A percentile compares a stretch with the other conserved stretches of the same genome.
These are phyloP conservation scores for Thaleichthys pacificus DNA, from an alignment of 2,797 vertebrate species.

Conservation along the genomic window DNA sequence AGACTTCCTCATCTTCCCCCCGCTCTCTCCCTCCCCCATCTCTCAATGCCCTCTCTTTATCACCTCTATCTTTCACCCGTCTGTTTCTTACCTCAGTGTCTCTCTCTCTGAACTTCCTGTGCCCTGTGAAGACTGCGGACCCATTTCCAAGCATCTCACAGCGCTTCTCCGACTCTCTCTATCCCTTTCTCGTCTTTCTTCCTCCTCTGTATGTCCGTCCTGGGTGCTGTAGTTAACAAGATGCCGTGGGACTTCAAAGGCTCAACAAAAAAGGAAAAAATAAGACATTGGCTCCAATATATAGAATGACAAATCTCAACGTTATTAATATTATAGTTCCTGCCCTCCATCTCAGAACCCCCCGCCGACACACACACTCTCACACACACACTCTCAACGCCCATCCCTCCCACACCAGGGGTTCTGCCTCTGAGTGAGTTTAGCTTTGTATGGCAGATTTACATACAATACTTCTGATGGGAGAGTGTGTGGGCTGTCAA, in stretches of 20 bases:
- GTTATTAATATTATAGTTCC: too few relatives aligned
- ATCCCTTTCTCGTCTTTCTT: too few relatives aligned
- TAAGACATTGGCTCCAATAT: not conserved
- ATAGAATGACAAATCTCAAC: too few relatives aligned
- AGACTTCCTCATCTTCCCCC: conserved; percentile 16
- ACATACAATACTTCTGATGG: not conserved
- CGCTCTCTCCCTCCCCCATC: not conserved
- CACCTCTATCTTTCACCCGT: too few relatives aligned
- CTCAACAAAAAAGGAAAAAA: not conserved
- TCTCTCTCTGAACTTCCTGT: conserved; percentile 37
- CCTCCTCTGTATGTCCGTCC: conserved; percentile 5
- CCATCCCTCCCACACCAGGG: not conserved
- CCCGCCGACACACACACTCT: too few relatives aligned
- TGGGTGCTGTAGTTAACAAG: conserved; percentile 65
- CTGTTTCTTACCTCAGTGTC: not conserved
- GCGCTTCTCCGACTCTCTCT: not conserved
- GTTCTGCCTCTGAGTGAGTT: not conserved
- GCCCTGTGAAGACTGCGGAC: conserved; percentile 47
- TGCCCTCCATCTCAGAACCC: too few relatives aligned
- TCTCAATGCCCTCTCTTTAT: not conserved
- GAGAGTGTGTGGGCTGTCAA: not conserved
- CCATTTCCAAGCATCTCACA: not conserved
- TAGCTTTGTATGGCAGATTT: not conserved
- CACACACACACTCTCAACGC: not conserved
- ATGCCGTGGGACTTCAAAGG: conserved; percentile 59